Base-by-base conservation (phyloP, 2,113 vertebrate species). In the Perognathus longimembris region DNA sequence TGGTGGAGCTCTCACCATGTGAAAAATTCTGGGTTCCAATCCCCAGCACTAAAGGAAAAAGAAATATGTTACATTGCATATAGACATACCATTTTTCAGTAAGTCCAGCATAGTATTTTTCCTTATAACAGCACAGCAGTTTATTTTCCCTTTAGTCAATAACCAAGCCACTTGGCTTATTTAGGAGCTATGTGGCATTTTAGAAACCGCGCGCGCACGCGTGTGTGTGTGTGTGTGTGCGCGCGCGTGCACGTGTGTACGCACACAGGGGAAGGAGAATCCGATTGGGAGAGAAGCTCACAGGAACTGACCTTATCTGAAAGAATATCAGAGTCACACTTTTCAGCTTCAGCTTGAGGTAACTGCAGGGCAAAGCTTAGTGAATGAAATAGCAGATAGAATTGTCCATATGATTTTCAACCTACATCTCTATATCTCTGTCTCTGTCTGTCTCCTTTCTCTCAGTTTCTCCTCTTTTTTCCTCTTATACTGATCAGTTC, bases 341-440 rank as follows among this genome's bases (percentile, higher is more conserved):
- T 87, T 73, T 17, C 30, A 89, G 18, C 61, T 73, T 17, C 30
- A 89, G 18, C 61, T 45, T 45, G 45, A 45, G 45, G 45, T 92
- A 93, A 95, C 1, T 93, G 63, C 54, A 75, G 64, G 85, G 88
- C 64, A 91, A 95, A 92, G 15, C 15, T 89, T 79, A 57, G 21
- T 54, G 59, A 79, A 18, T 74, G 7, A 15, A 78, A 74, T 74
- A 75, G 63, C 42, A 63, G 63, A 89, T 63, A 81, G 66, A 92
- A 81, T 82, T 80, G 38, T 63, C 67, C 34, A 77, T 4, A 36
- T 1, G 40, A 20, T 76, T 87, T 87, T 83, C 26, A 59, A 30
- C 36, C 70, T 15, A 24, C 24, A 18, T 64, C 15, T 36, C 66
- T 59, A 1, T 42, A 17, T 26, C 78, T 59, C 21, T 2, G 6